phyloP scores from a whole-genome alignment of 2,113 vertebrate species.

The Cricetomys ansorgei region DNA sequence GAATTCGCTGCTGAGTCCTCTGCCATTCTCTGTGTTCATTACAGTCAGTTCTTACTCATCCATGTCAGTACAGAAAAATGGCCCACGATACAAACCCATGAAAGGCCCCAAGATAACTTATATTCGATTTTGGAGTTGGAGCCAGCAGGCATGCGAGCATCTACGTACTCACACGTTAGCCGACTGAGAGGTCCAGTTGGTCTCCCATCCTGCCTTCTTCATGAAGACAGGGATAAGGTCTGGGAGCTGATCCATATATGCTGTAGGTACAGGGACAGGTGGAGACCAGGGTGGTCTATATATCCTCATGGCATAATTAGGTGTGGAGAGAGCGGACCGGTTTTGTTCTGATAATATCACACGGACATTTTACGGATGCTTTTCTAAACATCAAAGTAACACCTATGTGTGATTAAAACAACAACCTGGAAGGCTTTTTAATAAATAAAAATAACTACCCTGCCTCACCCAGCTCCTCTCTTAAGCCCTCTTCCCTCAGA shows the following conservation, averaged over 20 bases:
- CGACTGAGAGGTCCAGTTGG: fast-evolving
- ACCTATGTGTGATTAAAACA: not conserved
- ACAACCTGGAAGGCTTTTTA: not conserved
- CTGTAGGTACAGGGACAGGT: fast-evolving
- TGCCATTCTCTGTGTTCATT: constrained; percentile 34
- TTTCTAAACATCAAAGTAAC: not conserved
- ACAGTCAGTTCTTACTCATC: not conserved
- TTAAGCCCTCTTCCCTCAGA: not conserved
- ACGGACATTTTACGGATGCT: not conserved
- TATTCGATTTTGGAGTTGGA: not conserved
- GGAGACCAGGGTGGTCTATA: too few relatives aligned
- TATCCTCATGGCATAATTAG: not conserved
- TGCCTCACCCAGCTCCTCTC: not conserved
- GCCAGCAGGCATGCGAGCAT: not conserved
- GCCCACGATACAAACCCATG: not conserved
- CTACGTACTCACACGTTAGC: not conserved
- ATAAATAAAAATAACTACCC: not conserved
- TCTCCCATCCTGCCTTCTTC: not conserved
- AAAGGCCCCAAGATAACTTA: not conserved
- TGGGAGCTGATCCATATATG: not conserved
- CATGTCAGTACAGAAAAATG: constrained; percentile 37
- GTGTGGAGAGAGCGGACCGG: not conserved
- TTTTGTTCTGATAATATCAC: not conserved
- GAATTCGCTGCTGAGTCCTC: not conserved
- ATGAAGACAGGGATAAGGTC: not conserved